Percentiles rank a stretch among this genome's conserved stretches.
These are phyloP conservation scores for Venusia cambrica DNA, from an alignment of 2,888 invertebrate species.

Conservation along the genomic window DNA sequence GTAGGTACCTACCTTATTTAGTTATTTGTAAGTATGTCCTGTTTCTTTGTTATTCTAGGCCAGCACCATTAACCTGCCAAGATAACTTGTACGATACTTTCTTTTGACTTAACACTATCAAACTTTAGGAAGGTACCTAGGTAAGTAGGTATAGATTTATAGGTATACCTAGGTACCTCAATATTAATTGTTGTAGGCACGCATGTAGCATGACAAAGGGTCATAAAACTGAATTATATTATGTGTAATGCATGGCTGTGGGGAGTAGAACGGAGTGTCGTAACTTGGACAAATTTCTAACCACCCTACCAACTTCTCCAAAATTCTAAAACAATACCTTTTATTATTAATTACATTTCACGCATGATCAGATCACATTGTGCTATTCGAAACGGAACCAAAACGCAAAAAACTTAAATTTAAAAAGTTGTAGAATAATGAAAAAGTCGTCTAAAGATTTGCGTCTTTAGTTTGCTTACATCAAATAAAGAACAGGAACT, in stretches of 20 bases:
- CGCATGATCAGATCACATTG: conserved; percentile 39
- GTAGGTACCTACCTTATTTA: too few relatives aligned
- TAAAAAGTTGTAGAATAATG: too few relatives aligned
- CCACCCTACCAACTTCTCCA: conserved; percentile 22
- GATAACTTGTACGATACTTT: too few relatives aligned
- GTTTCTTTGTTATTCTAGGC: too few relatives aligned
- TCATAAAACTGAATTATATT: conserved; percentile 7
- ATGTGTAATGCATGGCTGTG: conserved; percentile 5
- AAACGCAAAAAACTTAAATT: background rate
- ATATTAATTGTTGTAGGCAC: conserved; percentile 5
- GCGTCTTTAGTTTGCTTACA: too few relatives aligned
- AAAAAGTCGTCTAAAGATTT: too few relatives aligned
- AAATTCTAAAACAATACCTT: conserved; percentile 41
- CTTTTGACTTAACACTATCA: too few relatives aligned
- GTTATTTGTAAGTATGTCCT: too few relatives aligned
- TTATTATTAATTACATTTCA: too few relatives aligned
- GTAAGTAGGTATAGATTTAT: background rate
- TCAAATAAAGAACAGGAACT: too few relatives aligned
- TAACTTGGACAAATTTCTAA: conserved; percentile 31
- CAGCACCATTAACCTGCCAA: too few relatives aligned
- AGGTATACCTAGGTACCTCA: background rate
- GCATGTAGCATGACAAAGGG: conserved; percentile 9
- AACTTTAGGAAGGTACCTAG: background rate
- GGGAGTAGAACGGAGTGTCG: conserved; percentile 25
- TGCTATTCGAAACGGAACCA: conserved; percentile 54